Base-by-base conservation (phyloP, 2,113 vertebrate species). In the Malurus alboscapulatus region DNA sequence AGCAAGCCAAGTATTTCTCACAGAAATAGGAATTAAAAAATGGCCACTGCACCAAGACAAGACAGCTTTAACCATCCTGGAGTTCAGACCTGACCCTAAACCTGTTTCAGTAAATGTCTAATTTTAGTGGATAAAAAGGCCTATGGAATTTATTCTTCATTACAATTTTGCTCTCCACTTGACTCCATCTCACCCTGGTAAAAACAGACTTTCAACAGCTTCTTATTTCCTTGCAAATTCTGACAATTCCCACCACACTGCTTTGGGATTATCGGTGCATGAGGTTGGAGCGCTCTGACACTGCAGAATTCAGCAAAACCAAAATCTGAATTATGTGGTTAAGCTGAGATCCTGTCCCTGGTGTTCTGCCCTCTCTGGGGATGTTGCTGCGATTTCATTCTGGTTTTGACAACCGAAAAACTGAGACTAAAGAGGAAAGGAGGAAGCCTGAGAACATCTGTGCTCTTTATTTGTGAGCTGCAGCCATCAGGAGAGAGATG, bases 81-180 rank as follows among this genome's bases (percentile, higher is more conserved):
- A 80, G 13, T 36, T 68, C 51, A 79, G 62, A 42, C 10, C 44
- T 59, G 32, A 83, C 58, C 48, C 45, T 45, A 90, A 67, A 48
- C 22, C 7, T 44, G 5, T 20, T 79, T 20, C 69, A 57, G 7
- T 34, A 68, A 73, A 61, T 10, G 9, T 12, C 14, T 57, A n/a
- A 73, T 87, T 86, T 53, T 73, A 53, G 69, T 30, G 14, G 5
- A 68, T 34, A 44, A 54, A 69, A 57, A 13, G 6, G 27, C 6
- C 19, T 69, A 5, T 65, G 17, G 75, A 88, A 59, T 36, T 51
- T 55, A 29, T 11, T 68, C 25, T 68, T 84, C 65, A 53, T 63
- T 44, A 38, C 13, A 53, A 1, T 30, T 55, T 61, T 1, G 1
- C 36, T 65, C n/a, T 73, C 63, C 7, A 30, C 0, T 10, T 32